Evolutionary conservation across 2,797 vertebrate genomes (phyloP).

Genomic region (Anguilla obscura): DNA sequence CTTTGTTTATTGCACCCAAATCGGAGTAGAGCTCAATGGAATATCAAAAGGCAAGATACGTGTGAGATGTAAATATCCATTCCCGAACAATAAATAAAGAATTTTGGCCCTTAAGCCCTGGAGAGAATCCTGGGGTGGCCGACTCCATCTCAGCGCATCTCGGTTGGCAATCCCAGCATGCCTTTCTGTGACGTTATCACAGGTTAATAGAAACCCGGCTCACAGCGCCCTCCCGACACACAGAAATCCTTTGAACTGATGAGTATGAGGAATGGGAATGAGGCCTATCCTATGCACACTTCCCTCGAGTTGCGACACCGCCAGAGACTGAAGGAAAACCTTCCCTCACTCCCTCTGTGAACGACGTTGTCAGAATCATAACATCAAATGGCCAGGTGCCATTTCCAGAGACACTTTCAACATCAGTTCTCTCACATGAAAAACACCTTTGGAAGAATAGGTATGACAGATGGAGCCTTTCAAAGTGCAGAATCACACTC

Average conservation of each 20-base stretch:
- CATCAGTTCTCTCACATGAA: background rate
- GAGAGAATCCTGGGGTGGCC: background rate
- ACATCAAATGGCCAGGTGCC: background rate
- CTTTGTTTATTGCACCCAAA: background rate
- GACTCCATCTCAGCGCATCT: background rate
- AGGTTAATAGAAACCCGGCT: background rate
- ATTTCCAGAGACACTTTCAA: background rate
- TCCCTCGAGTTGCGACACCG: background rate
- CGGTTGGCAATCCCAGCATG: slow-evolving; percentile 18
- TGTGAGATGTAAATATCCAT: background rate
- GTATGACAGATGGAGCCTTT: background rate
- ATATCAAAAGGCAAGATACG: background rate
- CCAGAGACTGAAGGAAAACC: background rate
- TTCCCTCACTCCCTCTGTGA: background rate
- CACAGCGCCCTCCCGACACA: background rate
- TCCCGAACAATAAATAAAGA: background rate
- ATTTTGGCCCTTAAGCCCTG: background rate
- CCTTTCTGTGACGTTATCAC: background rate
- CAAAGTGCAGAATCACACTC: background rate
- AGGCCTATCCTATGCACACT: background rate
- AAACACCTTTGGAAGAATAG: background rate
- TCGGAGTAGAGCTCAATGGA: background rate
- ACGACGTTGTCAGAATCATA: background rate
- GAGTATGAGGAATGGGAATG: background rate
- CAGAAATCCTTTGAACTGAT: background rate